Percentiles rank a stretch among this genome's conserved stretches.
These are phyloP conservation scores for Macrosiphum euphorbiae DNA, from an alignment of 2,888 invertebrate species.

Conservation along the genomic window DNA sequence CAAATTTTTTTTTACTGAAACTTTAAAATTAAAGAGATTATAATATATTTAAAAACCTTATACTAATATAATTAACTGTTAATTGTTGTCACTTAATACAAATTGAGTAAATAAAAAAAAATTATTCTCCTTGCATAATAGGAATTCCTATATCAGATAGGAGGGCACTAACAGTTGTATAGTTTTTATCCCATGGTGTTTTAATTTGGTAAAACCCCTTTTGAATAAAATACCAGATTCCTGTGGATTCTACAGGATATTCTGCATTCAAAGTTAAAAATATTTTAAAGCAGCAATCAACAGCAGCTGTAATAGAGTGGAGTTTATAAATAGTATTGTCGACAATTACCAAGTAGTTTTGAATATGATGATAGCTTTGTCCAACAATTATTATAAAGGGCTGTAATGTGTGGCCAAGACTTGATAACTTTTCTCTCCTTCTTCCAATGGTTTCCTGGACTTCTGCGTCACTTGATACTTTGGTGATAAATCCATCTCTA, in stretches of 20 bases:
- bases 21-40: neutral
- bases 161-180: neutral
- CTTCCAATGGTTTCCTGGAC: neutral
- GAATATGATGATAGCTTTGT: neutral
- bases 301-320: neutral
- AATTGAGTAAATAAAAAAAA: neutral
- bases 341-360: neutral
- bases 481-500: neutral
- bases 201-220: neutral
- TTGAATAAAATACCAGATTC: neutral
- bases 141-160: neutral
- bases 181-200: neutral
- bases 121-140: neutral
- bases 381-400: neutral
- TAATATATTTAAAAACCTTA: neutral
- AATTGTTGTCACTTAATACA: neutral
- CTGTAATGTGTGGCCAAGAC: neutral
- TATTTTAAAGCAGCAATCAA: neutral
- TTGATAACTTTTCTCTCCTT: neutral
- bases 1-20: neutral
- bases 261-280: neutral
- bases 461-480: neutral
- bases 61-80: neutral
- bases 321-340: neutral
- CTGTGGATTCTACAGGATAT: neutral